A percentile compares a stretch with the other conserved stretches of the same genome.
These are phyloP conservation scores for Hetaerina americana DNA, from an alignment of 1,140 invertebrate species.

Conservation along the genomic window DNA sequence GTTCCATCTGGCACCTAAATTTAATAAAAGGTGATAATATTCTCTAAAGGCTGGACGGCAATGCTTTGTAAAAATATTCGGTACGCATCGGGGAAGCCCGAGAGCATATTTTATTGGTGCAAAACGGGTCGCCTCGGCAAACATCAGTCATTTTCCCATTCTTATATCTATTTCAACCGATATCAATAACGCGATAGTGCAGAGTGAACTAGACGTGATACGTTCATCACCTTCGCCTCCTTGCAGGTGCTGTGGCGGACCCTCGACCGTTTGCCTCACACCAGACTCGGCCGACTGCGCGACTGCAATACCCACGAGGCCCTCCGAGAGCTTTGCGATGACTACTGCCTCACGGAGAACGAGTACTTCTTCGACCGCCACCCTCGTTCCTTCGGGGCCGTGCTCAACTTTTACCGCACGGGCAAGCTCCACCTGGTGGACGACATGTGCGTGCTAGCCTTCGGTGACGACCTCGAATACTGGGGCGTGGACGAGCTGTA, in stretches of 20 bases:
- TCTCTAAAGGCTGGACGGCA: no score
- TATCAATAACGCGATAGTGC: no score
- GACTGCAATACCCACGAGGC: slow-evolving; percentile 93
- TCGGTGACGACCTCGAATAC: slow-evolving; percentile 95
- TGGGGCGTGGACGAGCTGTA: slow-evolving; percentile 98
- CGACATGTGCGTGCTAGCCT: slow-evolving; percentile 97
- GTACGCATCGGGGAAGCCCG: no score
- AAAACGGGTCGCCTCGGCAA: no score
- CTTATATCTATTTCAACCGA: no score
- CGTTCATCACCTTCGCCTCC: not conserved
- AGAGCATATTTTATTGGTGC: no score
- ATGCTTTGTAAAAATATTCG: no score
- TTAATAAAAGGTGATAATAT: no score
- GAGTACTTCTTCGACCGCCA: slow-evolving; percentile 99
- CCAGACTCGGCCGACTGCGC: slow-evolving; percentile 76
- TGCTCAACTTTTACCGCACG: slow-evolving; percentile 95
- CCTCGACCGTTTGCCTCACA: slow-evolving; percentile 87
- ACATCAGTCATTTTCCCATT: no score
- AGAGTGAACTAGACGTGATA: no score
- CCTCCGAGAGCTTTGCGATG: slow-evolving; percentile 91
- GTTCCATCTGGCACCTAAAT: no score
- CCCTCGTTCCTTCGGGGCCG: slow-evolving; percentile 93
- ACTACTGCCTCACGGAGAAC: slow-evolving; percentile 92
- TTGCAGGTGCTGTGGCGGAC: slow-evolving; percentile 77
- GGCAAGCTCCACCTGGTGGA: slow-evolving; percentile 95